phyloP scores from a whole-genome alignment of 2,888 invertebrate genomes.

The Chamaedrilus cognettii region DNA sequence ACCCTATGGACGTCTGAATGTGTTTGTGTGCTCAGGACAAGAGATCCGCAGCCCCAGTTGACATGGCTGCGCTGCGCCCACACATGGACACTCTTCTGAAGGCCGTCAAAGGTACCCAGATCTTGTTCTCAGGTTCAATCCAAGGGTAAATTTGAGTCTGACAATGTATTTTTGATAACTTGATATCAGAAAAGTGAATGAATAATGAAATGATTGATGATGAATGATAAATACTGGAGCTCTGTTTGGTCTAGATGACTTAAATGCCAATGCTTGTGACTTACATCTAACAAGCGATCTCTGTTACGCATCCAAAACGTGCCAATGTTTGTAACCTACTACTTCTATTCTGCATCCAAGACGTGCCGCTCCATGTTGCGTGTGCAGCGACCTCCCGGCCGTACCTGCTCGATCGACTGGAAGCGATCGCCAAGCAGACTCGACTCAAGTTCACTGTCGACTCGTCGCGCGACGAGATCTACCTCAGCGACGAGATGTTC shows the following conservation, averaged over 20 bases:
- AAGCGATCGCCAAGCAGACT: background rate
- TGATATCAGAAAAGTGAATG: background rate
- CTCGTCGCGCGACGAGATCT: slow-evolving; percentile 1
- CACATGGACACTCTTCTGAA: background rate
- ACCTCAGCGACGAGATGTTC: slow-evolving; percentile 9
- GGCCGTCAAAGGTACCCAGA: slow-evolving; percentile 4
- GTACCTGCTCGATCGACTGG: slow-evolving; percentile 11
- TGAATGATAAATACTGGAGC: background rate
- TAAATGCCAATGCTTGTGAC: too few species aligned
- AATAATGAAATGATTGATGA: background rate
- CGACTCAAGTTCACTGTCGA: slow-evolving; percentile 1
- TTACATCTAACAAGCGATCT: too few species aligned
- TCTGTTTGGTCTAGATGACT: too few species aligned
- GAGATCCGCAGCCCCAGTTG: background rate
- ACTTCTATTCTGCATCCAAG: too few species aligned
- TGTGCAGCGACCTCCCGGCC: background rate
- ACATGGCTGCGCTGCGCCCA: background rate
- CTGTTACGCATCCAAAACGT: too few species aligned
- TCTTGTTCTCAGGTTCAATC: too few species aligned
- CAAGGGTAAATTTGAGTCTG: background rate
- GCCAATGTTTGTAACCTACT: too few species aligned
- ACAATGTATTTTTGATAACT: too few species aligned
- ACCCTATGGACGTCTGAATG: too few species aligned
- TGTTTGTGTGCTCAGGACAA: too few species aligned
- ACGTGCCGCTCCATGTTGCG: background rate